A percentile compares a stretch with the other conserved stretches of the same genome.
Conservation (phyloP, 2,888 invertebrate species). For the Lucinisca nassula region DNA sequence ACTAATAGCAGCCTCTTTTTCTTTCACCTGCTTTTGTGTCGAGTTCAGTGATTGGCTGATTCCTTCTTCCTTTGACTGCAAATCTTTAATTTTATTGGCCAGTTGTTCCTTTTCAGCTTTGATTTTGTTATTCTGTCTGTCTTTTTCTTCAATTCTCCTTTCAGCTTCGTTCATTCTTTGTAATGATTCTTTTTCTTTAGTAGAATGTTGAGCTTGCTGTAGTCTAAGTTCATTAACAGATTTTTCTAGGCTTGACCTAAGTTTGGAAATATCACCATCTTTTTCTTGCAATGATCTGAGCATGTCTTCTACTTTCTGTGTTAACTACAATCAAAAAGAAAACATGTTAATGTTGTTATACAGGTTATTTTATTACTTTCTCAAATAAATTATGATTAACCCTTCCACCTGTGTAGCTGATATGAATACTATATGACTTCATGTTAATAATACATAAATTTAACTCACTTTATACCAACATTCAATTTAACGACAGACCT, state of each 20-base stretch:
- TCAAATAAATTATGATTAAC: too few relatives aligned
- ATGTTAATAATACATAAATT: too few relatives aligned
- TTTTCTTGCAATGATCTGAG: slow-evolving; percentile 54
- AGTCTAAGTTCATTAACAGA: slow-evolving; percentile 61
- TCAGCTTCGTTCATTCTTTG: slow-evolving; percentile 68
- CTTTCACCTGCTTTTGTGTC: slow-evolving; percentile 62
- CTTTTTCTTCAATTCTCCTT: slow-evolving; percentile 68
- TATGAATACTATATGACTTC: too few relatives aligned
- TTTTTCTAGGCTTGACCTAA: slow-evolving; percentile 65
- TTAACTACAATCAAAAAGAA: slow-evolving; percentile 47
- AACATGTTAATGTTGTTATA: too few relatives aligned
- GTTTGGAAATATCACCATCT: slow-evolving; percentile 57
- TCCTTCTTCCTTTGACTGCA: slow-evolving; percentile 60
- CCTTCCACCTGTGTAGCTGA: too few relatives aligned
- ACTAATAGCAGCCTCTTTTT: slow-evolving; percentile 50
- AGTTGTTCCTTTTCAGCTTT: slow-evolving; percentile 62
- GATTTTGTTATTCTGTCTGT: slow-evolving; percentile 65
- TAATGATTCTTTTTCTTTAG: slow-evolving; percentile 61
- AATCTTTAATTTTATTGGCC: slow-evolving; percentile 48
- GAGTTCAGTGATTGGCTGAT: slow-evolving; percentile 54
- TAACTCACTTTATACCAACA: too few relatives aligned
- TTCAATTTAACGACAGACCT: too few relatives aligned
- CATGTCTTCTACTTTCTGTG: slow-evolving; percentile 65
- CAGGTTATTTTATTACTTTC: too few relatives aligned
- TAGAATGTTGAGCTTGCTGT: slow-evolving; percentile 37